Evolutionary conservation across 2,888 invertebrate species (phyloP).

Genomic region (Chironomus tentans): DNA sequence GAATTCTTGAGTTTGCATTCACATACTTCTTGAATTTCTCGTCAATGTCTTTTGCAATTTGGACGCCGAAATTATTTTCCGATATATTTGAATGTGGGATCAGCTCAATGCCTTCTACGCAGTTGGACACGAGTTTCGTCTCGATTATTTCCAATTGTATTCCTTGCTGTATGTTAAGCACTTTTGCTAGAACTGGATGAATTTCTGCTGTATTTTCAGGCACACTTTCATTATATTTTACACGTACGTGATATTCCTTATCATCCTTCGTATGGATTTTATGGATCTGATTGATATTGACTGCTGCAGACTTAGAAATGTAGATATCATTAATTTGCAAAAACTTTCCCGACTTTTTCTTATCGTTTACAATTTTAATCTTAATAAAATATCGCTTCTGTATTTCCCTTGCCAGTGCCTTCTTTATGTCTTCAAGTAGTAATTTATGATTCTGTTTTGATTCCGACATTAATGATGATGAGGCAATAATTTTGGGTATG

Average conservation of each 20-base stretch:
- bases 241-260: constrained; percentile 31
- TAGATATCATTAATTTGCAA: constrained; percentile 18
- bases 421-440: constrained; percentile 5
- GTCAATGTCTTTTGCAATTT: constrained; percentile 35
- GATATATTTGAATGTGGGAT: constrained; percentile 36
- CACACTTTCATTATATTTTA: constrained; percentile 33
- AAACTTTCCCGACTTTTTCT: not conserved
- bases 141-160: constrained; percentile 38
- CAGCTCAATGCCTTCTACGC: constrained; percentile 41
- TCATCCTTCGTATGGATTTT: constrained; percentile 34
- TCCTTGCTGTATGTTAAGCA: constrained; percentile 35
- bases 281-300: constrained; percentile 39
- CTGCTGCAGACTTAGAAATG: constrained; percentile 22
- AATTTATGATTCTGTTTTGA: constrained; percentile 10
- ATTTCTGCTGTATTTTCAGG: constrained; percentile 37
- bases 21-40: constrained; percentile 40
- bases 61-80: constrained; percentile 34
- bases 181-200: constrained; percentile 39
- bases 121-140: constrained; percentile 38
- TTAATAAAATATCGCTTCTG: constrained; percentile 4
- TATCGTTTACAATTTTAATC: not conserved
- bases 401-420: not conserved
- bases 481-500: not conserved
- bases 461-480: not conserved
- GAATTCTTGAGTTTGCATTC: constrained; percentile 36